Evolutionary conservation across 2,113 vertebrate species (phyloP).

Genomic region (Turdus rufiventris): DNA sequence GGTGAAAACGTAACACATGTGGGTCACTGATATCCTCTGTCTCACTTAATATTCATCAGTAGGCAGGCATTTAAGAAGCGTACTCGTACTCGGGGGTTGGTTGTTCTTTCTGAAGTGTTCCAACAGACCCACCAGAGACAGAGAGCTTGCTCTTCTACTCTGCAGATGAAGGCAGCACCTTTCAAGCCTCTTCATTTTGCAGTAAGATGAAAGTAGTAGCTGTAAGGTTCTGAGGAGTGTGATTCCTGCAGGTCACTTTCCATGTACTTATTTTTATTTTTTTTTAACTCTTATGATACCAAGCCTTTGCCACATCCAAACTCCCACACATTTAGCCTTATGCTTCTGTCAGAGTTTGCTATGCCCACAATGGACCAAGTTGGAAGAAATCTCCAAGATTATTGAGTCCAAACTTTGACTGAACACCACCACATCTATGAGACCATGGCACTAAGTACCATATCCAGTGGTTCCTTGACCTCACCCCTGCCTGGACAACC

Average conservation of each 20-base stretch:
- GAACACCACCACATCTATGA: neutral
- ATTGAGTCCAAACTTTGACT: neutral
- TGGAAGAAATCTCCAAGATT: neutral
- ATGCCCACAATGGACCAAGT: neutral
- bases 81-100: accelerated
- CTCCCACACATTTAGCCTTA: neutral
- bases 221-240: accelerated
- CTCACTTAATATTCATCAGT: neutral
- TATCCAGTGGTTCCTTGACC: neutral
- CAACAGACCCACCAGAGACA: neutral
- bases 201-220: neutral
- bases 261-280: neutral
- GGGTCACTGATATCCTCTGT: neutral
- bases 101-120: neutral
- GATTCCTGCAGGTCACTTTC: neutral
- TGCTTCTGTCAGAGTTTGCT: neutral
- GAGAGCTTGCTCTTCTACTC: neutral
- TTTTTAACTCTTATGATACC: neutral
- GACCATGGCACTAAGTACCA: neutral
- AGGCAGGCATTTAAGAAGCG: neutral
- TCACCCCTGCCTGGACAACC: neutral
- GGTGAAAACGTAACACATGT: accelerated
- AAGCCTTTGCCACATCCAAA: neutral
- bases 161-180: neutral
- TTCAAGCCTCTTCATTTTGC: neutral